A percentile compares a stretch with the other conserved stretches of the same genome.
Conservation (phyloP, 2,888 invertebrate species). For the Carpatolechia fugitivella region DNA sequence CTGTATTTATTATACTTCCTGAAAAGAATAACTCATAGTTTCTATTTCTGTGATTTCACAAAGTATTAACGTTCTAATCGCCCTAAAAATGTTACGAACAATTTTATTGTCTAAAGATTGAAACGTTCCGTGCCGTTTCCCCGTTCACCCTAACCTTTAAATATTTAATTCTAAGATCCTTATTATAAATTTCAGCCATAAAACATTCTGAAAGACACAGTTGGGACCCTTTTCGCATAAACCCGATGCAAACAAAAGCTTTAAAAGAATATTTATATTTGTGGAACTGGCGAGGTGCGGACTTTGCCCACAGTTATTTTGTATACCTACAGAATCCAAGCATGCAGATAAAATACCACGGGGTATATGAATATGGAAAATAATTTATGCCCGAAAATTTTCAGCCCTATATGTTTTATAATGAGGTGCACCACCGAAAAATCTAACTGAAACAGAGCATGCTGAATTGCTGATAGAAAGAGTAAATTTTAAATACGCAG, state of each 20-base stretch:
- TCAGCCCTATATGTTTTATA: too few species aligned
- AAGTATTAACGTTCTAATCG: neutral
- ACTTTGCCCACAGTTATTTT: conserved; percentile 1
- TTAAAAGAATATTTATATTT: conserved; percentile 6
- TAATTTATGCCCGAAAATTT: too few species aligned
- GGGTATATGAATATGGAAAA: too few species aligned
- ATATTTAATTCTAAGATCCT: conserved; percentile 9
- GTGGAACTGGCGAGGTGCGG: neutral
- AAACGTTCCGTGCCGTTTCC: neutral
- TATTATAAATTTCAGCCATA: conserved; percentile 12
- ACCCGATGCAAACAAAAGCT: conserved; percentile 4
- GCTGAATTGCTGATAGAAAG: too few species aligned
- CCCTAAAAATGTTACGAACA: neutral
- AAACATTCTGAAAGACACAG: conserved; percentile 12
- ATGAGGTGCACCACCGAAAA: too few species aligned
- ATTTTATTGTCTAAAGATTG: neutral
- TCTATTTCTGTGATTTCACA: too few species aligned
- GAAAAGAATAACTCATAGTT: too few species aligned
- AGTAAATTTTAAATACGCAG: too few species aligned
- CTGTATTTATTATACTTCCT: too few species aligned
- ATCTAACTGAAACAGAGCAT: too few species aligned
- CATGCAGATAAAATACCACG: too few species aligned
- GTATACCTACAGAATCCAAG: neutral
- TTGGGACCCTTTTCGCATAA: conserved; percentile 12
- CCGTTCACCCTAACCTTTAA: neutral